Evolutionary conservation across 2,113 vertebrate species (phyloP), one percentile per base, ranked within the genome.

Genomic region (Esox niger): DNA sequence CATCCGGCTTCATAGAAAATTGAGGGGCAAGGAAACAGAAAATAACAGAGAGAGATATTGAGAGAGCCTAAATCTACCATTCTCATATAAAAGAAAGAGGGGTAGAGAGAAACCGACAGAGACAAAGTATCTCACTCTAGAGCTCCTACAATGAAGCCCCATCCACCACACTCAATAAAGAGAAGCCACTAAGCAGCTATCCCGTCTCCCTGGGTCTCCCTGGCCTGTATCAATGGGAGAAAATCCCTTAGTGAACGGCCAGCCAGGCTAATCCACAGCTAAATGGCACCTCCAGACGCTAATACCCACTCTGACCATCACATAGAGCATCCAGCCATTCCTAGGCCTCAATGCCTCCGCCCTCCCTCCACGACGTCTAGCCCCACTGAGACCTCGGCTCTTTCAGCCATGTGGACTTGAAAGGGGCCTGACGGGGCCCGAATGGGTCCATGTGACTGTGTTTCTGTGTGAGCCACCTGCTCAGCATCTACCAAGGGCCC

Each of bases 241-340:
- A 90, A 89, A 88, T 89, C 83, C 84, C 59, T 75, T 78, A 82
- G 79, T 83, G 84, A 88, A 86, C 88, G 82, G 78, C 70, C 84
- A 77, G 72, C 64, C 80, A 65, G 74, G 82, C 84, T 91, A 91
- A 91, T 91, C 90, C 85, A 75, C 70, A 20, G 78, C 87, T 90
- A 88, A 91, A 89, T 89, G 86, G 87, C 80, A 86, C 88, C 87
- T 87, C 79, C 74, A 88, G 83, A 85, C 77, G 75, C 84, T 86
- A 88, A 89, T 86, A 83, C 86, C 85, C 84, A 84, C 81, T 82
- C 79, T 85, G 81, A 86, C 85, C 87, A 84, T 68, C 13, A 17
- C 26, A 84, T 79, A 89, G 10, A 82, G 85, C 86, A 70, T 82
- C 84, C 82, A 54, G 26, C 35, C 13, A 43, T 43, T 15, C 35